Evolutionary conservation across 2,888 invertebrate species (phyloP).

Genomic region (Cetonia aurata): DNA sequence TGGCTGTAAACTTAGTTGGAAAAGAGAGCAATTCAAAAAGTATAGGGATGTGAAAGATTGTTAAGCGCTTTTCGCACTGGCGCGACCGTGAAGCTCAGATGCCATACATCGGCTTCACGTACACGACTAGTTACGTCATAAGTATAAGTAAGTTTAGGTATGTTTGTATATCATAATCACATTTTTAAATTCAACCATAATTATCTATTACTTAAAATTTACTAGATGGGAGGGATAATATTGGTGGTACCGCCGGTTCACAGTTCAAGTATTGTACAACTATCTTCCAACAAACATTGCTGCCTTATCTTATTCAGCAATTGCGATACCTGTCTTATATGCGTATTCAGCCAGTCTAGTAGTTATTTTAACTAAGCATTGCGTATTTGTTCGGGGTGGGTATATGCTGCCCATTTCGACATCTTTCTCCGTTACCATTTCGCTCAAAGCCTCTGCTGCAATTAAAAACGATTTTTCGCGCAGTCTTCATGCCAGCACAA

Average conservation of each 20-base stretch:
- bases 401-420: slow-evolving; percentile 89
- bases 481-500: slow-evolving; percentile 88
- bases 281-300: no score
- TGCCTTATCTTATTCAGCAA: slow-evolving; percentile 56
- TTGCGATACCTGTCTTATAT: slow-evolving; percentile 83
- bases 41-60: no score
- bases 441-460: slow-evolving; percentile 88
- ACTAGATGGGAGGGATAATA: slow-evolving; percentile 71
- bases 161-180: background rate
- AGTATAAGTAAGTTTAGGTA: no score
- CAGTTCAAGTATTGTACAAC: no score
- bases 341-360: slow-evolving; percentile 84
- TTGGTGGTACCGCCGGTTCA: slow-evolving; percentile 75
- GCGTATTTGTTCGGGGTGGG: slow-evolving; percentile 89
- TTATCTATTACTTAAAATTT: slow-evolving; percentile 27
- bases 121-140: no score
- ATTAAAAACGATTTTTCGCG: slow-evolving; percentile 94
- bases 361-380: slow-evolving; percentile 91
- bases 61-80: no score
- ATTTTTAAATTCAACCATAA: background rate
- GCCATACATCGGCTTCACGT: no score
- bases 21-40: no score
- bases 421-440: slow-evolving; percentile 84
- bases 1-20: no score
- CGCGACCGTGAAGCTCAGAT: no score